Evolutionary conservation across 2,888 invertebrate species (phyloP), one percentile per base, ranked within the genome.

Genomic region (Sphaerophoria rueppellii): DNA sequence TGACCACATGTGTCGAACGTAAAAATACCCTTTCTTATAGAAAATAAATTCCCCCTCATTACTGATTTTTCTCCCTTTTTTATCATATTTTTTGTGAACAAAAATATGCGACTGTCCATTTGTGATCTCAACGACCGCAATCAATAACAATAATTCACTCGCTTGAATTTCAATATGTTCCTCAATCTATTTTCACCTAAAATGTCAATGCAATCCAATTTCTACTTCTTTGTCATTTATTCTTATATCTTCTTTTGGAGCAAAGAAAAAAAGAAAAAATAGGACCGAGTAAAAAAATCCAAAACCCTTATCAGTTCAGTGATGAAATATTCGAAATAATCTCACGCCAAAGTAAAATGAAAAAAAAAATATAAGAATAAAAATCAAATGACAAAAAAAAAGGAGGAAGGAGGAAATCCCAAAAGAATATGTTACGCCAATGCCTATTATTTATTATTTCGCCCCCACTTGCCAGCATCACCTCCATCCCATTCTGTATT

Each of bases 81-180:
- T 58, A 16, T 24, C 4, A 58, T 58, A 52, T 40, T 61, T 9
- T 52, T 35, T 75, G 70, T 52, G 57, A 65, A 65, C 46, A 61
- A 40, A 40, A 40, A 40, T 40, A 40, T 74, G 55, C 63, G 50
- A 61, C 46, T 69, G 43, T 24, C 73, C 70, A 74, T 73, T 73
- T 82, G 57, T 55, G 35, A 57, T 80, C 52, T 12, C 40, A 73
- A 76, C 54, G 65, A 72, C 73, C 69, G 75, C 80, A 76, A 85
- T 85, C 85, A 85, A 77, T 81, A 73, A 72, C 76, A 73, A 76
- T 81, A 85, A 85, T 85, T 85, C 81, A 85, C 81, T 76, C 70
- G 70, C 57, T 77, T 77, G 48, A 58, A 72, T 85, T 77, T 85
- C 81, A 80, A 85, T 85, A 81, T 73, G 76, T 72, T 63, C 65